Evolutionary conservation across 2,888 invertebrate species (phyloP), one percentile per base, ranked within the genome.

Genomic region (Omphaloscelis lunosa): DNA sequence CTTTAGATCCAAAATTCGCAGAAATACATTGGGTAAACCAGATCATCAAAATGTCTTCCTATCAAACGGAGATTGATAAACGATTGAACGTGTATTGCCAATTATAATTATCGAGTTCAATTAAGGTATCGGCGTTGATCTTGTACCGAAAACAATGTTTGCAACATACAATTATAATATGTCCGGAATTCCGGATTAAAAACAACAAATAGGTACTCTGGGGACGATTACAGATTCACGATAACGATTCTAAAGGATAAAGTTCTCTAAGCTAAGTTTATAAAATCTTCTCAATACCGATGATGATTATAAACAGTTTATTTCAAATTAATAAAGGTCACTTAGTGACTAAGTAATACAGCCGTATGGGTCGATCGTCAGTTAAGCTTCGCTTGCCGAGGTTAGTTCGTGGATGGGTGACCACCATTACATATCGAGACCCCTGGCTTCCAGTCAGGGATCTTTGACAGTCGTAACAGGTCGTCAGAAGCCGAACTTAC

Each of bases 71-170:
- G 82, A 85, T 86, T 73, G 80, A 68, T 86, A 77, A 84, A 68
- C 61, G 77, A 85, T 86, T 75, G 76, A 80, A 81, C 74, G 75
- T 84, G 75, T 87, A 87, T 85, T 84, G 85, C 78, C 79, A 87
- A 81, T 80, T 80, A 80, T 87, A 76, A 81, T 85, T 87, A 85
- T 87, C 85, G 72, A 72, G 75, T 87, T 79, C 85, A 85, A 87
- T 85, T 85, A 85, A 41, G 62, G 74, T 85, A 87, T 85, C 87
- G 63, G 72, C 72, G 61, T 79, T 69, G 75, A 85, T 85, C 85
- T 86, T 80, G 81, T 84, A 76, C 53, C 70, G 62, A 75, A 72
- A 75, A 34, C 75, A 76, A 78, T 78, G 66, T 84, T 76, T 74
- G 66, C 61, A 66, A 68, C 68, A 69, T 79, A 70, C 70, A 77